These are phyloP conservation scores for Columbina picui DNA, from an alignment of 2,113 vertebrate species.

Conservation along the genomic window DNA sequence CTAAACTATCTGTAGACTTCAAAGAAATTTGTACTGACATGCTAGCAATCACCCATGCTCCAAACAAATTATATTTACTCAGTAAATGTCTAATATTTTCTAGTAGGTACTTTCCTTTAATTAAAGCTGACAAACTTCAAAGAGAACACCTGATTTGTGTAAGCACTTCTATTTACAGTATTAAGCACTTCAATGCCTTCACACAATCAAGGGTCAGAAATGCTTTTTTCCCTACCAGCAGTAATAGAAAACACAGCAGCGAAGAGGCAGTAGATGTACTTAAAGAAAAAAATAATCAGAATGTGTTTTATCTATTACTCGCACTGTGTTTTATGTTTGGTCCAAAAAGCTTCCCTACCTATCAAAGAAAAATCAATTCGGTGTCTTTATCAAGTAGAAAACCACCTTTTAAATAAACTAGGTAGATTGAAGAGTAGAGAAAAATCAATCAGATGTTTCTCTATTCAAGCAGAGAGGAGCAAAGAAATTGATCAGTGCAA, in stretches of 20 bases:
- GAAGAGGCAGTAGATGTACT: not conserved
- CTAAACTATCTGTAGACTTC: not conserved
- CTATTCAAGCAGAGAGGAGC: not conserved
- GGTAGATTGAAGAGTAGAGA: not conserved
- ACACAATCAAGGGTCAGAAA: not conserved
- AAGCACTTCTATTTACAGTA: not conserved
- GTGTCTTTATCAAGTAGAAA: not conserved
- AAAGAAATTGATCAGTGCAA: not conserved
- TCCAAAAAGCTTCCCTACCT: not conserved
- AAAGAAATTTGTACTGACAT: not conserved
- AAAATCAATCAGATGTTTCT: slow-evolving; percentile 17
- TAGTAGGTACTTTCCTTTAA: not conserved
- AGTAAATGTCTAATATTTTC: not conserved
- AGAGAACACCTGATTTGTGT: not conserved
- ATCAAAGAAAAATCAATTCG: slow-evolving; percentile 8
- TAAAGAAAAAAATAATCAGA: not conserved
- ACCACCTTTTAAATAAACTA: not conserved
- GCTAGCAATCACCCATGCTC: not conserved
- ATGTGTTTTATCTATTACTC: not conserved
- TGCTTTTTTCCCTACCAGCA: not conserved
- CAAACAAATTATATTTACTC: not conserved
- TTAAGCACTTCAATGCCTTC: not conserved
- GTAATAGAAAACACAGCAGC: not conserved
- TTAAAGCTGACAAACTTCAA: not conserved
- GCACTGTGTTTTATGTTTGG: not conserved